Percentiles rank a stretch among this genome's conserved stretches.
Conservation (phyloP, 2,113 vertebrate genomes). For the Paratilapia polleni region DNA sequence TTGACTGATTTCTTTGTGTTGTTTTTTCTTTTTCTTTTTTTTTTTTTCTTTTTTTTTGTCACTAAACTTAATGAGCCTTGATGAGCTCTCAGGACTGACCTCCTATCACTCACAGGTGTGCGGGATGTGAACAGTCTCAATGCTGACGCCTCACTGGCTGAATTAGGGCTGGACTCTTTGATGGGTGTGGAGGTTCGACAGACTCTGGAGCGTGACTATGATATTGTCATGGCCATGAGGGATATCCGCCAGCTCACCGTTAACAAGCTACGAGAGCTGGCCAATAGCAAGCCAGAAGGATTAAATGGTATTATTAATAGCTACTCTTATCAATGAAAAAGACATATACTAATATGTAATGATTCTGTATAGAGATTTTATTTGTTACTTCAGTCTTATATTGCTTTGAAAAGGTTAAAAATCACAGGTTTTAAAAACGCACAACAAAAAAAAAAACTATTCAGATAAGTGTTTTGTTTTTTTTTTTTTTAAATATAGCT, state of each 20-base stretch:
- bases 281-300: slow-evolving; percentile 62
- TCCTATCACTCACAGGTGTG: slow-evolving; percentile 81
- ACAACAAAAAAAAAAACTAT: neutral
- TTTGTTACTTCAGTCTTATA: neutral
- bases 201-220: slow-evolving; percentile 90
- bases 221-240: slow-evolving; percentile 90
- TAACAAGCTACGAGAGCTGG: slow-evolving; percentile 87
- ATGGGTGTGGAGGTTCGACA: slow-evolving; percentile 98
- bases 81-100: too few relatives aligned
- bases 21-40: too few relatives aligned
- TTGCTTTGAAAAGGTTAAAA: neutral
- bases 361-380: too few relatives aligned
- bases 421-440: too few relatives aligned
- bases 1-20: neutral
- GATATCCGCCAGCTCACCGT: slow-evolving; percentile 92
- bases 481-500: too few relatives aligned
- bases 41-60: too few relatives aligned
- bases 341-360: too few relatives aligned
- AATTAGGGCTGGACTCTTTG: slow-evolving; percentile 94
- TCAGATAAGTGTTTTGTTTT: too few relatives aligned
- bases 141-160: slow-evolving; percentile 86
- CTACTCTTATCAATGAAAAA: neutral
- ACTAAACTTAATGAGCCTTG: neutral
- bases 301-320: slow-evolving; percentile 72
- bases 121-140: slow-evolving; percentile 87